Evolutionary conservation across 2,797 vertebrate genomes (phyloP).

Genomic region (Platyrinchus mystaceus): DNA sequence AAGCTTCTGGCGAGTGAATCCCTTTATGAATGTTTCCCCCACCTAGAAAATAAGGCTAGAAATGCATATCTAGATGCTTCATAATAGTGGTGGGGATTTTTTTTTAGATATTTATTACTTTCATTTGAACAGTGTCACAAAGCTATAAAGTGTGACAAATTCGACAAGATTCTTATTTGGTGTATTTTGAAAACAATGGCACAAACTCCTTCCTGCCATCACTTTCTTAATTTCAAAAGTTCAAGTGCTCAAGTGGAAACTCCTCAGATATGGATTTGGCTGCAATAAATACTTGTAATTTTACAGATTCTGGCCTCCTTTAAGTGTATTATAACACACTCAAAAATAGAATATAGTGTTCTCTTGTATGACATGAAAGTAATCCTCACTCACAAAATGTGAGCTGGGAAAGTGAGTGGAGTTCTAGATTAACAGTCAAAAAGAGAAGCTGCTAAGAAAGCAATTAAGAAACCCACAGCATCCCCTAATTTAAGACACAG

Average conservation of each 20-base stretch:
- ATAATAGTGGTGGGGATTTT: fast-evolving
- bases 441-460: background rate
- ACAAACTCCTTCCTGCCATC: background rate
- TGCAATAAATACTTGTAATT: background rate
- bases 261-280: background rate
- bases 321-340: background rate
- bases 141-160: background rate
- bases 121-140: background rate
- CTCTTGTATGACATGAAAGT: background rate
- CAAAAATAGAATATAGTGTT: background rate
- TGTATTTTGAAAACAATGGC: background rate
- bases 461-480: background rate
- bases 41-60: background rate
- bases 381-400: background rate
- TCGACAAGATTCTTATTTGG: background rate
- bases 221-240: background rate
- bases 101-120: background rate
- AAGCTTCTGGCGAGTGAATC: background rate
- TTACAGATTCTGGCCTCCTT: background rate
- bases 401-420: background rate
- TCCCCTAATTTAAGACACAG: background rate
- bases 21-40: background rate
- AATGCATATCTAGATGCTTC: background rate
- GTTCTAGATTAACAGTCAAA: background rate
- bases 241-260: background rate